Base-by-base conservation (phyloP, 2,797 vertebrate genomes). In the Oreochromis grahami region DNA sequence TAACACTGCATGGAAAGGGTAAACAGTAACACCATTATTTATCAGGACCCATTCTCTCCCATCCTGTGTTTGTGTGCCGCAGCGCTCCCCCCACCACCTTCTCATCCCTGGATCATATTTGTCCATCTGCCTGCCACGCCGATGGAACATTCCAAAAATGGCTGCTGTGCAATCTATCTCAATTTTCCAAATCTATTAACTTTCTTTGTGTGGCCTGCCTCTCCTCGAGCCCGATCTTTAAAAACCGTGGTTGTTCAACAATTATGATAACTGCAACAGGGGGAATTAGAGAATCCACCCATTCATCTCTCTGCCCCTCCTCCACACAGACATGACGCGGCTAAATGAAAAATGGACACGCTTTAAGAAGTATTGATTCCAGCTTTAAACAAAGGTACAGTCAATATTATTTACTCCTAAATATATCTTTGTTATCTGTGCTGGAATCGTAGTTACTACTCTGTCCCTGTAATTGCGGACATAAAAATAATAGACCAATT, bases 341-440 rank as follows among this genome's bases (percentile, higher is more conserved):
- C 95, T 96, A 96, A 97, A 97, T 97, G 96, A 97, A 97, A 96
- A 97, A 97, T 97, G 96, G 96, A 96, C 96, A 95, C 95, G 94
- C 95, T 97, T 97, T 96, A 96, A 96, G 94, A 97, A 96, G 95
- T 97, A 97, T 97, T 96, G 96, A 97, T 97, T 96, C 95, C 93
- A 95, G 96, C 96, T 97, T 97, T 97, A 97, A 96, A 97, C 96
- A 97, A 97, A 97, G 96, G 96, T 97, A 96, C 95, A 96, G 96
- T 97, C 96, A 96, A 97, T 97, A 97, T 96, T 97, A 97, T 97
- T 97, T 97, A 97, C 95, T 95, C 91, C 96, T 96, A 97, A 97
- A 97, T 97, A 97, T 95, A 96, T 97, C 96, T 97, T 97, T 96
- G 96, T 97, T 97, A 97, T 97, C 96, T 95, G 94, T 87, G 92